Conservation (phyloP, 2,797 vertebrate species). For the Cephalopachus bancanus region DNA sequence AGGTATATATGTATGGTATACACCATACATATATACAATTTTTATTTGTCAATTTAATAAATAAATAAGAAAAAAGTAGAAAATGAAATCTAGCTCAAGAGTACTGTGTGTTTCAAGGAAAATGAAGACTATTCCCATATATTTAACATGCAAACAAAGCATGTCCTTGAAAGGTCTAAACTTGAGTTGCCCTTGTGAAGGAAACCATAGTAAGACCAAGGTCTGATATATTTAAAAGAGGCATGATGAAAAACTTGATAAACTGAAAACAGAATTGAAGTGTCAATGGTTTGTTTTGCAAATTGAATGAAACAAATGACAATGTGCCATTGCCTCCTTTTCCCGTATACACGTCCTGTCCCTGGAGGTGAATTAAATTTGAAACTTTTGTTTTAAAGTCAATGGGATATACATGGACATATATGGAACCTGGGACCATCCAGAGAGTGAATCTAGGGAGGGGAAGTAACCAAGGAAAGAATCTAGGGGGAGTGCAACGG, state of each 20-base stretch:
- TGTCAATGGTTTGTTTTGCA: neutral
- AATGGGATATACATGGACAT: no score
- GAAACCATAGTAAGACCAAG: neutral
- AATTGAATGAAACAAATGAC: neutral
- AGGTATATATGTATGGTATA: neutral
- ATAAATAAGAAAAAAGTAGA: neutral
- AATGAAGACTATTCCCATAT: neutral
- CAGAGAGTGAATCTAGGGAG: neutral
- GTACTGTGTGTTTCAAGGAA: neutral
- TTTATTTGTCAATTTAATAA: neutral
- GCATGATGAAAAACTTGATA: neutral
- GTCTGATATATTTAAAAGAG: neutral
- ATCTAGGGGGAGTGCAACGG: neutral
- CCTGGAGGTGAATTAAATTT: neutral
- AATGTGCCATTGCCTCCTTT: neutral
- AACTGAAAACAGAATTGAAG: neutral
- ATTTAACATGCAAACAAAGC: conserved; percentile 11
- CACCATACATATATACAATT: neutral
- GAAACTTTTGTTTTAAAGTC: neutral
- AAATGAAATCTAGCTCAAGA: conserved; percentile 12
- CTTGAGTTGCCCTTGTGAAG: neutral
- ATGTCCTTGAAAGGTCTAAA: neutral
- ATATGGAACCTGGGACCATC: neutral
- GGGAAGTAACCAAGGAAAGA: neutral
- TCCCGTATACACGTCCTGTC: neutral